Base-by-base conservation (phyloP, 2,888 invertebrate genomes). In the Lymantria monacha region DNA sequence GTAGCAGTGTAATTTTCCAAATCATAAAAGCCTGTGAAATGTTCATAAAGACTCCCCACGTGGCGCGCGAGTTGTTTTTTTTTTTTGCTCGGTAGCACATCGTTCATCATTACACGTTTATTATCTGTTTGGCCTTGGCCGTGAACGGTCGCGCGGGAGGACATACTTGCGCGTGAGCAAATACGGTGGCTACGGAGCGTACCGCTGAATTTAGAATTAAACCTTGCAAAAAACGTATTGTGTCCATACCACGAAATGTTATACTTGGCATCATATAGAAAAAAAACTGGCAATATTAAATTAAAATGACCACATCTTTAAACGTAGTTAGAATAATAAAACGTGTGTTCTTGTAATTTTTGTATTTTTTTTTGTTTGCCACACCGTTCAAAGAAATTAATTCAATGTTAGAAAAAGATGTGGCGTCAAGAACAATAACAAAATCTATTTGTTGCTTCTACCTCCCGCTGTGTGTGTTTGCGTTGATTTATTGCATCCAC, bases 41-140 rank as follows among this genome's bases (percentile, higher is more conserved):
- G 64, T 73, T 77, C 74, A 76, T 80, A 82, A 82, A 81, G 83
- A 74, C 81, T 79, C 79, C 78, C 81, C 87, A 87, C 87, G 86
- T 87, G 87, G 85, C 66, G 78, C 51, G 56, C 77, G 76, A 79
- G 71, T 74, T 73, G 76, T 74, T 68, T 68, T 74, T 73, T 77
- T 74, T 80, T 81, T 84, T 83, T 81, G 76, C 75, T 72, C 76
- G 73, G 78, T 72, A 79, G 83, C 85, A 85, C 83, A 77, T 84
- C 83, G 81, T 83, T 81, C 81, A 78, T 87, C 85, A 87, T 85
- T 79, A 81, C 82, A 70, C 80, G 80, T 85, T 86, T 83, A 88
- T 88, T 87, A 83, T 86, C 78, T 78, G 70, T 74, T 78, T 84
- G 90, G 83, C 90, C 90, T 91, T 91, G 90, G 83, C 90, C 87